Evolutionary conservation across 2,113 vertebrate genomes (phyloP).

Genomic region (Hydropotes inermis): DNA sequence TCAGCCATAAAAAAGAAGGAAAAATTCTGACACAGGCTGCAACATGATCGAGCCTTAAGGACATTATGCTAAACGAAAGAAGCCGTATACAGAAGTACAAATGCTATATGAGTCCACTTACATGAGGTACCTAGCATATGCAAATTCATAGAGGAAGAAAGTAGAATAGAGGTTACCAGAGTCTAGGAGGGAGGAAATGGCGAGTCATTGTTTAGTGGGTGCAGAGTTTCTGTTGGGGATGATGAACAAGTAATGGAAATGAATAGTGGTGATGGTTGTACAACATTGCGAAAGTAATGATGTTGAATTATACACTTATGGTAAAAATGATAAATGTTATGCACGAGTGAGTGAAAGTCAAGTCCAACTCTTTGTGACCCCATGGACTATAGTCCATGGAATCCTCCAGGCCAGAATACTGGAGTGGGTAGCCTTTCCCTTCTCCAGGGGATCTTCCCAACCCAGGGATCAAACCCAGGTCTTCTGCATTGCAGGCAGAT

Average conservation of each 20-base stretch:
- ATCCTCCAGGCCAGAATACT: neutral
- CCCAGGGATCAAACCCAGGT: neutral
- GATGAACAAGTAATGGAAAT: neutral
- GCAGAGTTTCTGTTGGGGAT: neutral
- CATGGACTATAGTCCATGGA: neutral
- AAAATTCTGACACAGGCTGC: neutral
- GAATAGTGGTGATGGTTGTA: neutral
- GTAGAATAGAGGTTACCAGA: neutral
- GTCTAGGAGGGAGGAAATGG: neutral
- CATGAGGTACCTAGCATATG: neutral
- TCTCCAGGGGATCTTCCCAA: neutral
- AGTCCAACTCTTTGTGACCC: neutral
- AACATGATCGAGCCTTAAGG: neutral
- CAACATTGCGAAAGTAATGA: neutral
- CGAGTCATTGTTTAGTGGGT: neutral
- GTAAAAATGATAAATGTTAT: neutral
- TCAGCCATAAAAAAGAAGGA: neutral
- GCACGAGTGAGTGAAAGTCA: neutral
- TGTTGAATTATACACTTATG: neutral
- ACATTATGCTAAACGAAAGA: neutral
- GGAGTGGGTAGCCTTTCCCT: neutral
- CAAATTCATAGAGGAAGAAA: neutral
- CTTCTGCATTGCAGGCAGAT: rapidly evolving
- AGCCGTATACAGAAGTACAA: neutral
- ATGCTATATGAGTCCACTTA: neutral